Conservation (phyloP, 2,113 vertebrate species). For the Ariopsis seemanni region DNA sequence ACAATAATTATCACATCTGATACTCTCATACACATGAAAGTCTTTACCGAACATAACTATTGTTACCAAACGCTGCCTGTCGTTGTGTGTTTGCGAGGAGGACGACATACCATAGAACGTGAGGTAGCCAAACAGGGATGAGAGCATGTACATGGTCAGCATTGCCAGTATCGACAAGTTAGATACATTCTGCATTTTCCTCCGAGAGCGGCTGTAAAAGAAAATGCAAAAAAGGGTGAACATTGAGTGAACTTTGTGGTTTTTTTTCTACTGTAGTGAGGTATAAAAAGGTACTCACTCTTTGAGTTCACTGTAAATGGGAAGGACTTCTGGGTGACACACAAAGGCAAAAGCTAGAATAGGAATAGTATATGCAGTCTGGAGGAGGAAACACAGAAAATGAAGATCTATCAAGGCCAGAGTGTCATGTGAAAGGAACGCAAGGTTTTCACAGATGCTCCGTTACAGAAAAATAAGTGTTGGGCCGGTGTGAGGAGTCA, state of each 20-base stretch:
- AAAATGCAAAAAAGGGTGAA: neutral
- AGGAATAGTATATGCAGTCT: constrained; percentile 96
- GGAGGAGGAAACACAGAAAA: constrained; percentile 47
- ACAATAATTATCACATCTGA: neutral
- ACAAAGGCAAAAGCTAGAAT: constrained; percentile 98
- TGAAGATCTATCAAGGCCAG: neutral
- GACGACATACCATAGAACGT: constrained; percentile 85
- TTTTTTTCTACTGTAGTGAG: neutral
- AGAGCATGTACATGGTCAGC: constrained; percentile 93
- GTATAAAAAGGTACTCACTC: constrained; percentile 75
- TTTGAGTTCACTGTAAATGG: constrained; percentile 98
- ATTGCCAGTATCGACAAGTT: constrained; percentile 93
- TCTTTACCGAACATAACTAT: neutral
- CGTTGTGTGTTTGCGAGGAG: neutral
- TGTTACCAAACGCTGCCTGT: neutral
- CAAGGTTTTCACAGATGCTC: neutral
- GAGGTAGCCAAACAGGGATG: constrained; percentile 92
- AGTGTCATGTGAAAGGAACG: neutral
- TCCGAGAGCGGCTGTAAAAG: constrained; percentile 79
- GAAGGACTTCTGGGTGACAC: constrained; percentile 95
- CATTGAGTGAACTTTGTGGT: neutral
- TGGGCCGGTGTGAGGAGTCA: neutral
- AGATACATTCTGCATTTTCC: constrained; percentile 91
- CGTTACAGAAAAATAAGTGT: neutral
- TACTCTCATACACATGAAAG: neutral